These are phyloP conservation scores for Eclectus roratus DNA, from an alignment of 2,113 vertebrate genomes.

Conservation along the genomic window DNA sequence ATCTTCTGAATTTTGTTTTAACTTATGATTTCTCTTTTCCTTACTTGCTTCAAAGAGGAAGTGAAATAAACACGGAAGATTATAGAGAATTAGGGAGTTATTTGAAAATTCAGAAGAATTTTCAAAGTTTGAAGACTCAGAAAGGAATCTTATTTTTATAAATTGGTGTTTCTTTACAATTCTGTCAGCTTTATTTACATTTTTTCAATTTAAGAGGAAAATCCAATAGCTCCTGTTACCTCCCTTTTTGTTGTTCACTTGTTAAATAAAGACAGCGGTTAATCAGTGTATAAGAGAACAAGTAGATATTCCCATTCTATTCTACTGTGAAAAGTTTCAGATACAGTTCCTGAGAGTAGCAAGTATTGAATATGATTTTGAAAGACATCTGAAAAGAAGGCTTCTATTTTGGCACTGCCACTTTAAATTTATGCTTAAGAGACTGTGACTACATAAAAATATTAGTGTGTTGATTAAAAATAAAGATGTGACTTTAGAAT, in stretches of 20 bases:
- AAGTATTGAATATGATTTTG: not conserved
- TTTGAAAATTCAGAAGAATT: not conserved
- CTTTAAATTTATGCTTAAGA: not conserved
- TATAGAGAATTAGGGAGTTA: not conserved
- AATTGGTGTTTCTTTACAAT: not conserved
- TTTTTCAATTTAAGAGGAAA: not conserved
- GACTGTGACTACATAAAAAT: not conserved
- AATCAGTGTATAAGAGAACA: not conserved
- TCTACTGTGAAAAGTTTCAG: not conserved
- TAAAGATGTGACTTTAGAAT: not conserved
- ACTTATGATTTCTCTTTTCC: not conserved
- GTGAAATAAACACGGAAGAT: not conserved
- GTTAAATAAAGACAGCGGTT: not conserved
- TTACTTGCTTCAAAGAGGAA: slow-evolving; percentile 26
- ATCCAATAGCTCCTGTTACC: not conserved
- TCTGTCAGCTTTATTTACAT: not conserved
- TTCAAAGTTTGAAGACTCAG: not conserved
- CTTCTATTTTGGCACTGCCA: not conserved
- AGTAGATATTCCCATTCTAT: not conserved
- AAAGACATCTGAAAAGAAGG: not conserved
- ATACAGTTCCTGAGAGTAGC: not conserved
- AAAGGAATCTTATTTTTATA: not conserved
- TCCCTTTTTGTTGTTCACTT: not conserved
- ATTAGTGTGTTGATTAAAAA: not conserved
- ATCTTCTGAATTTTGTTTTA: slow-evolving; percentile 7